phyloP scores from a whole-genome alignment of 2,888 invertebrate genomes.

The Andrena camellia region DNA sequence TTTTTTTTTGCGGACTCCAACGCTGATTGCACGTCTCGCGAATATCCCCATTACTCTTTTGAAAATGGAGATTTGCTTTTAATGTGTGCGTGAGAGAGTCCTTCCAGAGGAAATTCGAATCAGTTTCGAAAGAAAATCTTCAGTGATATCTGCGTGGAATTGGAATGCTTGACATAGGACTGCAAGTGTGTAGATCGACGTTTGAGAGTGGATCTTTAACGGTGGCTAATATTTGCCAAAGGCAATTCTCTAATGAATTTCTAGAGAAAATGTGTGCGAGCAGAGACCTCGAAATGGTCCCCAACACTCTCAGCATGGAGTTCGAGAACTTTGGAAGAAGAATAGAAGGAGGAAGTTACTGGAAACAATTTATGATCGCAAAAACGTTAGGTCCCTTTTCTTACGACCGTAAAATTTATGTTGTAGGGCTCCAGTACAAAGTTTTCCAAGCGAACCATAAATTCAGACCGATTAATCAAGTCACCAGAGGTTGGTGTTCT shows the following conservation, averaged over 20 bases:
- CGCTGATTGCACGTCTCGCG: background rate
- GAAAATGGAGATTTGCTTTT: background rate
- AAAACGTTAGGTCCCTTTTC: conserved; percentile 22
- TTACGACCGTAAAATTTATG: conserved; percentile 44
- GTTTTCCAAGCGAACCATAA: conserved; percentile 20
- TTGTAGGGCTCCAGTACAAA: conserved; percentile 5
- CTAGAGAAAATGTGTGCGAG: background rate
- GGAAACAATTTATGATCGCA: conserved; percentile 31
- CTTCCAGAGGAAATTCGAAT: too few relatives aligned
- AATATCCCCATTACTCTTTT: background rate
- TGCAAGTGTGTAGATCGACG: too few relatives aligned
- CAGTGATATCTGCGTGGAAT: too few relatives aligned
- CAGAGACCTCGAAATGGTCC: background rate
- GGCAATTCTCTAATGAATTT: too few relatives aligned
- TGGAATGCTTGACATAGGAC: too few relatives aligned
- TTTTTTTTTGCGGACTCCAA: conserved; percentile 11
- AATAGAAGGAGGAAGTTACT: background rate
- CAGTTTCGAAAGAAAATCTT: too few relatives aligned
- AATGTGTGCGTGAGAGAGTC: too few relatives aligned
- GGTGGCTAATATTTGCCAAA: too few relatives aligned
- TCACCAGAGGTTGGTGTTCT: conserved; percentile 32
- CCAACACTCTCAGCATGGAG: background rate
- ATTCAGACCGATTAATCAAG: conserved; percentile 43
- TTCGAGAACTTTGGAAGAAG: background rate
- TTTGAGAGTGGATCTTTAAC: too few relatives aligned